Base-by-base conservation (phyloP, 2,113 vertebrate genomes). In the Gymnobelideus leadbeateri region DNA sequence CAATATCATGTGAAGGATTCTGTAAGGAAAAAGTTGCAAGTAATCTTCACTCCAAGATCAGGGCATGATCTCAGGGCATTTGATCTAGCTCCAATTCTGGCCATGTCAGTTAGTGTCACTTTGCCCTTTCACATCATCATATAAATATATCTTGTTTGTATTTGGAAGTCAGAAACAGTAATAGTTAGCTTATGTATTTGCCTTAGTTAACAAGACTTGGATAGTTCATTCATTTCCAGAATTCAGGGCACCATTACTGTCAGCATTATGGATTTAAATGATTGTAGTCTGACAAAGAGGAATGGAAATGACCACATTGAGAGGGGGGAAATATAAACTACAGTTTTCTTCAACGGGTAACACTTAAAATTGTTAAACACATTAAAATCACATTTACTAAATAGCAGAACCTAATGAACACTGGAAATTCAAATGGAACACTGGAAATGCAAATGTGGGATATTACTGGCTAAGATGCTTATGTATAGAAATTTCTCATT, bases 381-480 rank as follows among this genome's bases (percentile, higher is more conserved):
- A 98, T 99, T 99, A 99, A 99, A 98, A 98, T 98, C 98, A 92
- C 98, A 98, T 99, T 99, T 98, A 98, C 98, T 96, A 98, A 98
- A 98, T 96, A 98, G 97, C 97, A 98, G 94, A 98, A 97, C 0
- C 90, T 99, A 98, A 98, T 99, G 98, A 98, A 98, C 98, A 98
- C 96, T 97, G 97, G 95, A 97, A 95, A 57, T 98, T 89, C 97
- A 98, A 96, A 90, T 93, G 98, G 98, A 98, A 98, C 98, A 96
- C 96, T 97, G 68, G n/a, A 84, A 84, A 84, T 90, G 89, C 49
- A 97, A 98, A 98, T 98, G 96, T 97, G 91, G 57, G 96, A 97
- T 98, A 98, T 98, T 98, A 94, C 96, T 95, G 89, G 47, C 92
- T 0, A 84, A 96, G 96, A 98, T 98, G 95, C 95, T 98, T 97